These are phyloP conservation scores for Xenus cinereus DNA, from an alignment of 2,113 vertebrate genomes.

Conservation along the genomic window DNA sequence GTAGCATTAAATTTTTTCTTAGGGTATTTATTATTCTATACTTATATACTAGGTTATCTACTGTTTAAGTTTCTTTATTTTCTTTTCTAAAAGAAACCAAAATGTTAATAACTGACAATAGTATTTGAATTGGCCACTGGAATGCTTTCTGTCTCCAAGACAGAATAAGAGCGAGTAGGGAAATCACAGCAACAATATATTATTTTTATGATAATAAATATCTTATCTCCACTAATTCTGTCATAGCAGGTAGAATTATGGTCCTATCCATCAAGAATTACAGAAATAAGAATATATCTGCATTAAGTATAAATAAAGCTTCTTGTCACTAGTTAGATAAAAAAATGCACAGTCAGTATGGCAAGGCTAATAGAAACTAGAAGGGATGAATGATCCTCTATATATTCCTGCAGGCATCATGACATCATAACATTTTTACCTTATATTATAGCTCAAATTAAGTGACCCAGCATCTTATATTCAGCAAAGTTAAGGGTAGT, in stretches of 20 bases:
- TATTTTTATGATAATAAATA: not conserved
- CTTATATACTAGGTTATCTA: not conserved
- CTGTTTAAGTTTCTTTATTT: not conserved
- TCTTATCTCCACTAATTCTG: not conserved
- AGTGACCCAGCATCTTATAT: not conserved
- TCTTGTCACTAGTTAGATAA: not conserved
- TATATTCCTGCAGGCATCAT: not conserved
- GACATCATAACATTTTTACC: not conserved
- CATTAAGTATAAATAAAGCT: not conserved
- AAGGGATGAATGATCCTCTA: not conserved
- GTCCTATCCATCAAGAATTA: not conserved
- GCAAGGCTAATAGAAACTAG: not conserved
- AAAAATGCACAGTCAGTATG: not conserved
- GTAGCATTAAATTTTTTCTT: not conserved
- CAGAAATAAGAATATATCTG: not conserved
- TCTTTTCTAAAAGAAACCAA: not conserved
- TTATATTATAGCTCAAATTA: not conserved
- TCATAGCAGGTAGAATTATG: not conserved
- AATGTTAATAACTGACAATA: rapidly evolving
- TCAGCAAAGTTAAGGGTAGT: not conserved
- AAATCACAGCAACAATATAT: not conserved
- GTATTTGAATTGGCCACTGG: not conserved
- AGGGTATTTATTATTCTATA: not conserved
- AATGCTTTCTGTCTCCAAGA: not conserved
- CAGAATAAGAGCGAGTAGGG: not conserved